These are phyloP conservation scores for Oreotrochilus melanogaster DNA, from an alignment of 2,113 vertebrate species.

Conservation along the genomic window DNA sequence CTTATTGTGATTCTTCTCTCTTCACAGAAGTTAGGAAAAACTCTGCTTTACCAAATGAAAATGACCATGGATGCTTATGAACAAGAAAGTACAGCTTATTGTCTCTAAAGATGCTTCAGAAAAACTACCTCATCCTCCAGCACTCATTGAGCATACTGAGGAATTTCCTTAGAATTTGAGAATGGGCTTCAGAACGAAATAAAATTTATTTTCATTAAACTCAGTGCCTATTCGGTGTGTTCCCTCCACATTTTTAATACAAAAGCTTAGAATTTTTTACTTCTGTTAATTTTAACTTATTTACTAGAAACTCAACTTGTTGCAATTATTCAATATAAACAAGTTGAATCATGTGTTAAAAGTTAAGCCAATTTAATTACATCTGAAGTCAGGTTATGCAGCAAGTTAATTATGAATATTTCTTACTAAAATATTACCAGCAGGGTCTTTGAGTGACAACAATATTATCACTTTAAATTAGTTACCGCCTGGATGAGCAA, in stretches of 20 bases:
- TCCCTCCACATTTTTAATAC: not conserved
- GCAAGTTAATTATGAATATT: slow-evolving; percentile 42
- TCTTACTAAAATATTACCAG: not conserved
- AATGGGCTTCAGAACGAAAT: not conserved
- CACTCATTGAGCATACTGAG: not conserved
- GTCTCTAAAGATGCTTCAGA: not conserved
- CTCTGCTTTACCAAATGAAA: not conserved
- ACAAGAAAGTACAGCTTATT: not conserved
- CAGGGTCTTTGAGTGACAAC: not conserved
- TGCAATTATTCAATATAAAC: not conserved
- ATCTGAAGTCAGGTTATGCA: not conserved
- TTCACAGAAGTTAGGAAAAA: not conserved
- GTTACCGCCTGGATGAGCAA: not conserved
- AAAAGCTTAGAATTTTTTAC: not conserved
- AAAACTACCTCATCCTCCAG: not conserved
- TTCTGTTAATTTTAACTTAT: not conserved
- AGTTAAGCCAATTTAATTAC: slow-evolving; percentile 31
- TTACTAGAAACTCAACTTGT: not conserved
- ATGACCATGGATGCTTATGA: not conserved
- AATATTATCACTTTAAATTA: slow-evolving; percentile 17
- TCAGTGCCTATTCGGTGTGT: fast-evolving
- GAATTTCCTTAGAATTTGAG: not conserved
- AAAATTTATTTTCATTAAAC: not conserved
- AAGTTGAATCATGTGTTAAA: not conserved
- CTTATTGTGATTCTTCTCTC: not conserved